phyloP scores from a whole-genome alignment of 2,888 invertebrate species.

The Creontiades dilutus region DNA sequence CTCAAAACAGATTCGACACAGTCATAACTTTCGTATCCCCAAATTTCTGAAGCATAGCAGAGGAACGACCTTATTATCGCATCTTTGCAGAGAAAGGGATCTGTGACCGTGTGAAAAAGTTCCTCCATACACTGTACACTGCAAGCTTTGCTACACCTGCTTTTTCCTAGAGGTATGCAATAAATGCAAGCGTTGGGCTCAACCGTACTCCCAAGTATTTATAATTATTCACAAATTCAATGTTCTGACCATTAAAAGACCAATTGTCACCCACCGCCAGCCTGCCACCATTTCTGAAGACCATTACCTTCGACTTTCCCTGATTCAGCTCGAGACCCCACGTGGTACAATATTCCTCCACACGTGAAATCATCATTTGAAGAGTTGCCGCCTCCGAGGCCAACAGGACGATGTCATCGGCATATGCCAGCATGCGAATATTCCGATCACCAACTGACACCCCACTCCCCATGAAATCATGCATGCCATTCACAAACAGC shows the following conservation, averaged over 20 bases:
- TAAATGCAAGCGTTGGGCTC: not conserved
- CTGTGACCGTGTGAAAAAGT: too few species aligned
- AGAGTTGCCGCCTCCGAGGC: too few species aligned
- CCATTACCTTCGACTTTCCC: not conserved
- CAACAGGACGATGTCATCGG: too few species aligned
- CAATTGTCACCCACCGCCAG: not conserved
- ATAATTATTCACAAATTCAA: not conserved
- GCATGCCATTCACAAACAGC: too few species aligned
- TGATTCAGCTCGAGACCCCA: not conserved
- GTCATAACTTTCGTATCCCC: too few species aligned
- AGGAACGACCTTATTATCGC: not conserved
- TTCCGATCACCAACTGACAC: too few species aligned
- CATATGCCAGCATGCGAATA: too few species aligned
- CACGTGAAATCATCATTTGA: not conserved
- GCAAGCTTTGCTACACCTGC: not conserved
- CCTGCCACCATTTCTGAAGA: not conserved
- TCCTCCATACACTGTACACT: too few species aligned
- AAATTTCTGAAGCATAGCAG: not conserved
- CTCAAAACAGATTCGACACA: not conserved
- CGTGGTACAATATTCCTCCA: not conserved
- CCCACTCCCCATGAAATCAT: too few species aligned
- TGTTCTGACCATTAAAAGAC: not conserved
- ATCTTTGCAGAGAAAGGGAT: too few species aligned
- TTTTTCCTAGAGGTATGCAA: not conserved
- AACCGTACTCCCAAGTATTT: not conserved